Evolutionary conservation across 2,888 invertebrate genomes (phyloP).

Genomic region (Pseudococcus jackbeardsleyi): DNA sequence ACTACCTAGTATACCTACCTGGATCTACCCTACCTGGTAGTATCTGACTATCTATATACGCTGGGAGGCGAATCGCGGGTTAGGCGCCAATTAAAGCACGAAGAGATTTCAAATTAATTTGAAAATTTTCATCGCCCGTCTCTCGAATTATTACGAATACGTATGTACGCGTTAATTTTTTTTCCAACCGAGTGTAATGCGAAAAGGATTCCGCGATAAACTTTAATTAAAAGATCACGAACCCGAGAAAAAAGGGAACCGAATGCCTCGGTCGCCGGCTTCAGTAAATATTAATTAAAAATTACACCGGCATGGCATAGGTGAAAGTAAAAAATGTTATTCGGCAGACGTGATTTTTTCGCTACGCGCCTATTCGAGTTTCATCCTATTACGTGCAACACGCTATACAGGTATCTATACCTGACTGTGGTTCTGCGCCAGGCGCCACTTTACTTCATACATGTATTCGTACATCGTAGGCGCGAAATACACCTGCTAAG

Average conservation of each 20-base stretch:
- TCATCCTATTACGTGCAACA: no score
- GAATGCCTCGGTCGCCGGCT: neutral
- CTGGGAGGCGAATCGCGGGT: no score
- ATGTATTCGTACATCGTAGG: no score
- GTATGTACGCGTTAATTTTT: neutral
- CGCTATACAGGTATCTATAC: no score
- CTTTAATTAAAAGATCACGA: conserved; percentile 22
- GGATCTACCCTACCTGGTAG: no score
- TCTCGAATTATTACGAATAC: neutral
- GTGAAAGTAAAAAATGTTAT: conserved; percentile 6
- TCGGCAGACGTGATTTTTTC: neutral
- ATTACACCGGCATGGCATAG: neutral
- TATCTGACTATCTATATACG: no score
- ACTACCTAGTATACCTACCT: no score
- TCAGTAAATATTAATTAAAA: neutral
- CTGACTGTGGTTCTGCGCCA: no score
- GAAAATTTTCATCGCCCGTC: conserved; percentile 3
- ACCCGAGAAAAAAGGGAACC: neutral
- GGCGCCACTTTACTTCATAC: no score
- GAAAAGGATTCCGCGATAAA: neutral
- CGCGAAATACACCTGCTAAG: no score
- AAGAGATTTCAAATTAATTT: conserved; percentile 6
- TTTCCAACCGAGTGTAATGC: neutral
- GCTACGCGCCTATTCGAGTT: no score
- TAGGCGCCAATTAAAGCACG: neutral